Conservation (phyloP, 2,797 vertebrate species). For the Falco novaeseelandiae region DNA sequence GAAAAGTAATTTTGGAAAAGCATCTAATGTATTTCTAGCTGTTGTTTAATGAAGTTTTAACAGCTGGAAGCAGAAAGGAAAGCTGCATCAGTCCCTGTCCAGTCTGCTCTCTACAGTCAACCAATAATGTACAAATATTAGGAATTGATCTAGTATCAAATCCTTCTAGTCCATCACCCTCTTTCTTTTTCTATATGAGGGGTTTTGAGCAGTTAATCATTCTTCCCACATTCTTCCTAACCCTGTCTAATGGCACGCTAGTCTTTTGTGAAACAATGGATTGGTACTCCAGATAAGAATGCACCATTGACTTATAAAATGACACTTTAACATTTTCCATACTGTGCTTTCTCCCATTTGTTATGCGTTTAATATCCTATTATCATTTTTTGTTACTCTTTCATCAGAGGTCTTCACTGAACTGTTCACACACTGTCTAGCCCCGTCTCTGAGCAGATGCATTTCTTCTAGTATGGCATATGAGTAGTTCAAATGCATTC, state of each 20-base stretch:
- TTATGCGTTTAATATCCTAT: constrained; percentile 27
- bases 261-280: not conserved
- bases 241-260: not conserved
- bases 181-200: not conserved
- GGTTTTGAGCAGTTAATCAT: not conserved
- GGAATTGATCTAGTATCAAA: constrained; percentile 19
- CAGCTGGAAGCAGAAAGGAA: constrained; percentile 35
- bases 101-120: not conserved
- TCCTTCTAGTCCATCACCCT: not conserved
- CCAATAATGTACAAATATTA: not conserved
- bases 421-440: not conserved
- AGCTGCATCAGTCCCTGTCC: not conserved
- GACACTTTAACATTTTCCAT: constrained; percentile 26
- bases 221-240: not conserved
- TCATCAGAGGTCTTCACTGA: not conserved
- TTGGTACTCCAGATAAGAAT: not conserved
- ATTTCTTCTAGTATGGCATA: not conserved
- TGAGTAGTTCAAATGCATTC: not conserved
- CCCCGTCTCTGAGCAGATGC: not conserved
- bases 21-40: constrained; percentile 43
- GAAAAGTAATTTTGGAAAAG: constrained; percentile 33
- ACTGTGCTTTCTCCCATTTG: constrained; percentile 8
- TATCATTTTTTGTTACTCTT: constrained; percentile 10
- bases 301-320: not conserved
- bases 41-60: constrained; percentile 58